These are phyloP conservation scores for Lophotis ruficrista DNA, from an alignment of 2,113 vertebrate species.

Conservation along the genomic window DNA sequence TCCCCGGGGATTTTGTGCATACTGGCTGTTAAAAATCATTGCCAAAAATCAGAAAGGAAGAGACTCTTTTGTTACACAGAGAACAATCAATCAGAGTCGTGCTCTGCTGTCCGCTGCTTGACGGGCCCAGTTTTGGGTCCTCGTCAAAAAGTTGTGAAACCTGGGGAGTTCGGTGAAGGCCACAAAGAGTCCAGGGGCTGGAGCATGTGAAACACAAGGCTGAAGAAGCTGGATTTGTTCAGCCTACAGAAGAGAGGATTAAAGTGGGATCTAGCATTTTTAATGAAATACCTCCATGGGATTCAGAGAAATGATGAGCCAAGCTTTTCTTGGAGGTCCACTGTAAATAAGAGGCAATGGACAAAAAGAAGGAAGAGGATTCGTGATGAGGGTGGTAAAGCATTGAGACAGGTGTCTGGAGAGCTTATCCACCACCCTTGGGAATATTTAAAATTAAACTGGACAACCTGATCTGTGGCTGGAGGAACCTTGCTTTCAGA, in stretches of 20 bases:
- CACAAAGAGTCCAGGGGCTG: background rate
- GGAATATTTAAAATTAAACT: too few relatives aligned
- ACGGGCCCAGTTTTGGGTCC: background rate
- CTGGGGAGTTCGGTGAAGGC: accelerated
- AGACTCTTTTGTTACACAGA: background rate
- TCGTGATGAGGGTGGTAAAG: background rate
- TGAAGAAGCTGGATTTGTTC: background rate
- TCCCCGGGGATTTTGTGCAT: background rate
- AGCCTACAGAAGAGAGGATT: background rate
- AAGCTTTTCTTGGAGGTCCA: background rate
- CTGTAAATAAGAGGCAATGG: background rate
- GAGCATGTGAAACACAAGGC: background rate
- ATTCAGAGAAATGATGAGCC: background rate
- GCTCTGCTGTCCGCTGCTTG: background rate
- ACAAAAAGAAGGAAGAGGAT: background rate
- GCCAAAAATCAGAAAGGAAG: background rate
- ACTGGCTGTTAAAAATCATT: background rate
- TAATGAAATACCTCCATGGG: background rate
- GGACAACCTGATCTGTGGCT: background rate
- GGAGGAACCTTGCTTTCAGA: background rate
- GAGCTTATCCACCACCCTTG: background rate
- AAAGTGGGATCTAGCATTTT: background rate
- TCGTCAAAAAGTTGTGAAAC: background rate
- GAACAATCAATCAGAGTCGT: background rate
- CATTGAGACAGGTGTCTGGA: background rate